Evolutionary conservation across 1,140 invertebrate species (phyloP), one percentile per base, ranked within the genome.

Genomic region (Nylanderia fulva): DNA sequence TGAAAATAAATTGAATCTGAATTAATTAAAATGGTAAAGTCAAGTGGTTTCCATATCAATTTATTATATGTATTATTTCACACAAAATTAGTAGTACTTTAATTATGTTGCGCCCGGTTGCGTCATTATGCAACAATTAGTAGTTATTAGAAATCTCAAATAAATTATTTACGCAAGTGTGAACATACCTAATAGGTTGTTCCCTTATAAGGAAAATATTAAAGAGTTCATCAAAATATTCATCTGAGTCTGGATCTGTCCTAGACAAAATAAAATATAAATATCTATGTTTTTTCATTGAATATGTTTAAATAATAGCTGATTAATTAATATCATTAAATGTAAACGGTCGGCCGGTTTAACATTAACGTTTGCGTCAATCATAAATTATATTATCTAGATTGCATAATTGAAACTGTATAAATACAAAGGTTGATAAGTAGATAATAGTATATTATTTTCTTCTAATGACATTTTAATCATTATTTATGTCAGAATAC

Each of bases 151-250:
- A 56, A 45, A 60, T 45, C 5, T 80, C 13, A 36, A n/a, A 56
- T n/a, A 33, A 29, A 4, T n/a, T 33, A 36, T 39, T 63, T 33
- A 33, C 7, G 1, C 21, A 36, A 56, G n/a, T 72, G 11, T 64
- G 84, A 72, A 86, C 90, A 89, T 93, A 93, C 91, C 91, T 93
- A 88, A 82, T 86, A 71, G 89, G 58, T 82, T 80, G 86, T 87
- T 89, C 91, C 85, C 79, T 75, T 66, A 85, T 89, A 86, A 90
- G 87, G 86, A 93, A 93, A 92, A 94, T 85, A 86, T 94, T 94
- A 93, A 94, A 94, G 61, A 94, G 90, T 90, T 94, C 91, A 88
- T 93, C 80, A 89, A 94, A 93, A 90, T 93, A 94, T 79, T 91
- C 69, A 60, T 94, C 90, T 7, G 94, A 94, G 83, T 93, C 92